Conservation (phyloP, 2,888 invertebrate species). For the Brachyptera risi region DNA sequence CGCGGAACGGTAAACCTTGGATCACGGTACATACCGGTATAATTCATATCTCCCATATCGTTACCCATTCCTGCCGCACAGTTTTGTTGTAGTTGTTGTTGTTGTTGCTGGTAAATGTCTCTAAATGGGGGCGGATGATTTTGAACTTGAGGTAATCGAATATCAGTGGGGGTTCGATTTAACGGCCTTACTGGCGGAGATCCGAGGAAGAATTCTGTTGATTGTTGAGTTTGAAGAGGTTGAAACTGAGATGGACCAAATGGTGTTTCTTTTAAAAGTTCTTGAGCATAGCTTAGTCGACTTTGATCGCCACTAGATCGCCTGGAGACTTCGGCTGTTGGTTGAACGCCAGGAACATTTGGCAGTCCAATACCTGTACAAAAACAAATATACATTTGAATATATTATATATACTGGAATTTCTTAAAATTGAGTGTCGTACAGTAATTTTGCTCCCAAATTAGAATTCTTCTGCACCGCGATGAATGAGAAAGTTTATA, state of each 20-base stretch:
- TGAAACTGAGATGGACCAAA: conserved; percentile 17
- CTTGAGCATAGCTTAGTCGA: conserved; percentile 20
- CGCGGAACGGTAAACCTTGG: conserved; percentile 27
- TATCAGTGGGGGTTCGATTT: conserved; percentile 4
- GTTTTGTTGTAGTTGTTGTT: background rate
- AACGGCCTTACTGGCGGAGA: conserved; percentile 7
- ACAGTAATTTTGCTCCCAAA: too few species aligned
- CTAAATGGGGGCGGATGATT: conserved; percentile 56
- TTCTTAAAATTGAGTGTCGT: too few species aligned
- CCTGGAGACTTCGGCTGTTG: conserved; percentile 22
- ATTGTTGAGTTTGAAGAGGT: conserved; percentile 16
- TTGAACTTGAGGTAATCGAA: conserved; percentile 40
- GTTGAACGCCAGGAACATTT: background rate
- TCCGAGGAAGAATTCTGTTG: conserved; percentile 18
- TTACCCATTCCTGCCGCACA: background rate
- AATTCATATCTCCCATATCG: background rate
- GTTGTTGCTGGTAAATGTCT: conserved; percentile 42
- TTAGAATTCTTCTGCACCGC: too few species aligned
- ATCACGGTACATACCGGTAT: conserved; percentile 15
- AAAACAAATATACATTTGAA: background rate
- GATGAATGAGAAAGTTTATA: background rate
- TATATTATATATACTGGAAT: background rate
- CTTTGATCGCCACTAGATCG: conserved; percentile 34
- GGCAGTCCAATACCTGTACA: conserved; percentile 3
- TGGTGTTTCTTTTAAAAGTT: conserved; percentile 4